Conservation (phyloP, 2,797 vertebrate species). For the Hemibagrus guttatus region DNA sequence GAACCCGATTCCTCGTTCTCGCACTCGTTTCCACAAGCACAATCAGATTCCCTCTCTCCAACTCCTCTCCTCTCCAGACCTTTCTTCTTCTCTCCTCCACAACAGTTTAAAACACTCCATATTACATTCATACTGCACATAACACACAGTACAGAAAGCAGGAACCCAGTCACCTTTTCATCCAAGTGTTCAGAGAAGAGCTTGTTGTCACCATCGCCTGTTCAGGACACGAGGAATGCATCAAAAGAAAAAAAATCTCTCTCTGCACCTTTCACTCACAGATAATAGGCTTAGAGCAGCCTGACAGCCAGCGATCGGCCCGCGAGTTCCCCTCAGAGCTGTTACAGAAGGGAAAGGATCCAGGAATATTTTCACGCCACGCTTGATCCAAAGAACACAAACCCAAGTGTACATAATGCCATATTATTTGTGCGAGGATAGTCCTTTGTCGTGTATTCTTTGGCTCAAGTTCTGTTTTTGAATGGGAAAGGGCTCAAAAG, state of each 20-base stretch:
- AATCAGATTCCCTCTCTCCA: background rate
- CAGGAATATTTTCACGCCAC: conserved; percentile 67
- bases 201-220: background rate
- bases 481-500: conserved; percentile 26
- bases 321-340: conserved; percentile 64
- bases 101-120: background rate
- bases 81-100: background rate
- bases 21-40: background rate
- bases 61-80: background rate
- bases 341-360: conserved; percentile 52
- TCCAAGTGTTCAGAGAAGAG: background rate
- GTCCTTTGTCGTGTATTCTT: conserved; percentile 28
- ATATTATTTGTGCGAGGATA: conserved; percentile 58
- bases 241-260: conserved; percentile 61
- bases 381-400: conserved; percentile 63
- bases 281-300: conserved; percentile 67
- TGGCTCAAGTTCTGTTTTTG: conserved; percentile 16
- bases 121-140: background rate
- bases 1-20: background rate
- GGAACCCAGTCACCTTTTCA: background rate
- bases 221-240: conserved; percentile 68
- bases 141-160: background rate
- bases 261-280: conserved; percentile 62
- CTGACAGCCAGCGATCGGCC: conserved; percentile 62
- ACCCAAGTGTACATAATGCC: conserved; percentile 60